phyloP scores from a whole-genome alignment of 2,797 vertebrate species.

The Lateolabrax maculatus region DNA sequence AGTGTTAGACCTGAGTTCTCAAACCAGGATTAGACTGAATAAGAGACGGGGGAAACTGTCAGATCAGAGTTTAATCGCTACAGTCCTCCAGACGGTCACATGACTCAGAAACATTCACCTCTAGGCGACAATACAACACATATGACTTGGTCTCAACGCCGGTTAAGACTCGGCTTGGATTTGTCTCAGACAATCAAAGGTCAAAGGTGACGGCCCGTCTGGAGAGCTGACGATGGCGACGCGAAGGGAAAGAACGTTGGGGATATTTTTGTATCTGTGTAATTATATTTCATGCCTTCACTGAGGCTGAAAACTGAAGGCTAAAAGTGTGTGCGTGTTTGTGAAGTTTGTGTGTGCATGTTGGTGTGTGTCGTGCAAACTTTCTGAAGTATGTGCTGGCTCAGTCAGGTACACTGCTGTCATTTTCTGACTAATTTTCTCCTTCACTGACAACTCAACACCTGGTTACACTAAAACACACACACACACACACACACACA shows the following conservation, averaged over 20 bases:
- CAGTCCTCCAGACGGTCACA: too few relatives aligned
- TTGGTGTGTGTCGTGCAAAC: conserved; percentile 21
- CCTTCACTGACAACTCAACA: conserved; percentile 55
- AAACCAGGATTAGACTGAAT: neutral
- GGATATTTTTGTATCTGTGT: conserved; percentile 1
- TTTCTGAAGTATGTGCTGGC: conserved; percentile 33
- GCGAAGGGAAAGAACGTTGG: neutral
- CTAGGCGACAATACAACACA: too few relatives aligned
- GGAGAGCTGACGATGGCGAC: neutral
- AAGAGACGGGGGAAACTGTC: neutral
- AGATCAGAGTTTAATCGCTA: neutral
- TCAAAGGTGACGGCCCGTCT: neutral
- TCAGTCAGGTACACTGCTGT: conserved; percentile 37
- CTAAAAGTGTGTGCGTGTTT: neutral
- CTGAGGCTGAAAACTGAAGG: conserved; percentile 5
- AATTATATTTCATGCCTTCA: conserved; percentile 10
- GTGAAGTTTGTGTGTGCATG: conserved; percentile 6
- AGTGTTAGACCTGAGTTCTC: neutral
- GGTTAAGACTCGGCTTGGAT: too few relatives aligned
- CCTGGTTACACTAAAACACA: conserved; percentile 35
- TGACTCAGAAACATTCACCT: too few relatives aligned
- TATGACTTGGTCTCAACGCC: neutral
- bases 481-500: conserved; percentile 12
- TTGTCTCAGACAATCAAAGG: conserved; percentile 1
- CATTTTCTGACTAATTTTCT: conserved; percentile 66